Base-by-base conservation (phyloP, 2,888 invertebrate species). In the Ypsolopha scabrella region DNA sequence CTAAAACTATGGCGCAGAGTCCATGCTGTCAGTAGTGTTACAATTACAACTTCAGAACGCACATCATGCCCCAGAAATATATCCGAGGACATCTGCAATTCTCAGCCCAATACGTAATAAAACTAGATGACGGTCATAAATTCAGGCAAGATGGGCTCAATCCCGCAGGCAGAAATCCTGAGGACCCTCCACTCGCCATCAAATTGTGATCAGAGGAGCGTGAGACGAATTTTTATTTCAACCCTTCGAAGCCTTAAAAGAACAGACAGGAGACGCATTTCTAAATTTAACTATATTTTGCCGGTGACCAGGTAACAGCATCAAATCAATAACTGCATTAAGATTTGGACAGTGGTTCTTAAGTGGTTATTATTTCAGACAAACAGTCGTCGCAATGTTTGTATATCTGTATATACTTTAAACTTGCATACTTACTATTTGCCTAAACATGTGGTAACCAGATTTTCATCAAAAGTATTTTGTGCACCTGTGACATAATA, bases 41-140 rank as follows among this genome's bases (percentile, higher is more conserved):
- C 43, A 43, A 46, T 46, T 45, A 34, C 45, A 24, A 24, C 24
- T 1, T 33, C 45, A 24, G n/a, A 6, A 45, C 43, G 43, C 43
- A 24, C 34, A n/a, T 48, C 14, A n/a, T 48, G 39, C 8, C 41
- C 49, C 14, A 48, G 49, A 50, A 45, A 50, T 52, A 68, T 72
- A 70, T 71, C 70, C 64, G 58, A 61, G 68, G 71, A 75, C 76
- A 80, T 79, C 78, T 80, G 77, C 72, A 74, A 68, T 72, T 67
- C 64, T 72, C 74, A 70, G 67, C 68, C 70, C 78, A 77, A 80
- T 80, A 70, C 76, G 74, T 76, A 80, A 80, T 80, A 80, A 80
- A 80, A 77, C 64, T 67, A 65, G 72, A 80, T 77, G 66, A 71
- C 60, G 57, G 64, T 69, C 72, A 76, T 80, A 80, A 80, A 79